Conservation (phyloP, 2,113 vertebrate genomes). For the Sminthopsis crassicaudata region DNA sequence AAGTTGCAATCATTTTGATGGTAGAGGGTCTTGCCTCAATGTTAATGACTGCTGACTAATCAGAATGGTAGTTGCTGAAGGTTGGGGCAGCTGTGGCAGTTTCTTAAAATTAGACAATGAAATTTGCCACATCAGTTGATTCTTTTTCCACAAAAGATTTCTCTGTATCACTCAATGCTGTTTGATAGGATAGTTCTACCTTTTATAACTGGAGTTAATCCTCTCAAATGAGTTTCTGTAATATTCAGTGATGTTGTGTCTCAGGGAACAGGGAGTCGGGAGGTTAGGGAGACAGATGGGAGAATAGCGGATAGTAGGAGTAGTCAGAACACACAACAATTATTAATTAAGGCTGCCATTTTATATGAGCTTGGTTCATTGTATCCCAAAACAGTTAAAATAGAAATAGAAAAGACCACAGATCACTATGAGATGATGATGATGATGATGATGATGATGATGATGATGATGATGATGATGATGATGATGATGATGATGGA, state of each 20-base stretch:
- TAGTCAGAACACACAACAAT: too few relatives aligned
- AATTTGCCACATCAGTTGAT: not conserved
- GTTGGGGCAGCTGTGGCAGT: not conserved
- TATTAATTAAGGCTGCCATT: too few relatives aligned
- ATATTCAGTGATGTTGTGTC: not conserved
- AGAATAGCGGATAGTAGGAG: not conserved
- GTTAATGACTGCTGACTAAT: not conserved
- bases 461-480: not conserved
- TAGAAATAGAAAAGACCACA: not conserved
- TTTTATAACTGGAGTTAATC: not conserved
- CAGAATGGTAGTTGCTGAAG: not conserved
- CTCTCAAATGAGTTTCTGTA: not conserved
- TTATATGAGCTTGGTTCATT: too few relatives aligned
- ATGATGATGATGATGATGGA: not conserved
- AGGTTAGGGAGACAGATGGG: not conserved
- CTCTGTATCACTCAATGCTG: not conserved
- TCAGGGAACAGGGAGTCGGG: too few relatives aligned
- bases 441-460: not conserved
- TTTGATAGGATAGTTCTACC: not conserved
- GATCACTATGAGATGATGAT: too few relatives aligned
- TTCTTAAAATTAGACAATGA: not conserved
- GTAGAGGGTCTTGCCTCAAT: not conserved
- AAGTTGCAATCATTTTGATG: not conserved
- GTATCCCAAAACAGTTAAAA: not conserved
- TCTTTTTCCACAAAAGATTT: not conserved